A percentile compares a stretch with the other conserved stretches of the same genome.
These are phyloP conservation scores for Ptychodera flava DNA, from an alignment of 35 echinoderm and acorn worm species.

Conservation along the genomic window DNA sequence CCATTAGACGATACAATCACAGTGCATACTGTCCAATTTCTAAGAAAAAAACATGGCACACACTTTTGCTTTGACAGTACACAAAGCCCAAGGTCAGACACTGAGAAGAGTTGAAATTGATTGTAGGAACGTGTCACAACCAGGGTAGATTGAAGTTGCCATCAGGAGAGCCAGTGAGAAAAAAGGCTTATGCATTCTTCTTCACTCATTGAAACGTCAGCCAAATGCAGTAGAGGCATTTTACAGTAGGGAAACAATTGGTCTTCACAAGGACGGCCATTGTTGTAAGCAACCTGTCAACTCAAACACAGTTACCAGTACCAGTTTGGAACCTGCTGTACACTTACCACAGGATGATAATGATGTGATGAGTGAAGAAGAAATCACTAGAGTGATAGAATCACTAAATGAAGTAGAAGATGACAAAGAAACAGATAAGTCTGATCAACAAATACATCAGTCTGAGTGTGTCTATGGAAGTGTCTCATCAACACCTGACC, in stretches of 20 bases:
- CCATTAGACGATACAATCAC: not conserved
- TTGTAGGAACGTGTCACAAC: not conserved
- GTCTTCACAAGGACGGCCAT: not conserved
- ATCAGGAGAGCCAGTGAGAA: not conserved
- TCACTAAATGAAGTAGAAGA: not conserved
- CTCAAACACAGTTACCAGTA: not conserved
- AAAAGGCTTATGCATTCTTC: not conserved
- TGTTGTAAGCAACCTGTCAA: not conserved
- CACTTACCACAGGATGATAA: not conserved
- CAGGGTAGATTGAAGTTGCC: not conserved
- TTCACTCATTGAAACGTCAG: not conserved
- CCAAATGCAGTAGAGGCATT: not conserved
- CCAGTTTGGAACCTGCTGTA: not conserved
- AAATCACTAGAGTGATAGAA: not conserved
- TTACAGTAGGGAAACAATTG: not conserved
- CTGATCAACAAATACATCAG: no score
- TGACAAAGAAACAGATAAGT: not conserved
- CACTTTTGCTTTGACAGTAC: no score
- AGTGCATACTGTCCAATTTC: not conserved
- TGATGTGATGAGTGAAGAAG: not conserved
- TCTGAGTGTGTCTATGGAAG: not conserved
- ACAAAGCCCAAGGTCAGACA: not conserved
- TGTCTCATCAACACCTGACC: not conserved
- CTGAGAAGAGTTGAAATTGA: not conserved
- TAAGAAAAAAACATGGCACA: not conserved